Conservation (phyloP, 2,113 vertebrate species). For the Platysteira castanea region DNA sequence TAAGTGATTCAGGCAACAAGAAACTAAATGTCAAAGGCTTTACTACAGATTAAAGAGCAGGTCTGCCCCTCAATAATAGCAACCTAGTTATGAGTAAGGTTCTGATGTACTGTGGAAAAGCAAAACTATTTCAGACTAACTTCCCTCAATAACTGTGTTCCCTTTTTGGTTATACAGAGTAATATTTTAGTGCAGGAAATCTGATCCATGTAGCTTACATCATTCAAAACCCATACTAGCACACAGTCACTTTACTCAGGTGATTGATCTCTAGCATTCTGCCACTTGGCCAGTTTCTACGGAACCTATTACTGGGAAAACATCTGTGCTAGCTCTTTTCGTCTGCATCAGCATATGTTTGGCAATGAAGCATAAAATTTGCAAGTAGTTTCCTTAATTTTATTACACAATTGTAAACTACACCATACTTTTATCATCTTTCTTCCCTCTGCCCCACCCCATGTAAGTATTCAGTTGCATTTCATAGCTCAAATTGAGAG, state of each 20-base stretch:
- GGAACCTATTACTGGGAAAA: not conserved
- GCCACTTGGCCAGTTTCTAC: not conserved
- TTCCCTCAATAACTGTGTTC: not conserved
- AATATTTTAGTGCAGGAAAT: not conserved
- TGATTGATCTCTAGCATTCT: not conserved
- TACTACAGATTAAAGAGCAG: not conserved
- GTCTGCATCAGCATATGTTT: conserved; percentile 6
- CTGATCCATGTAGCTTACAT: not conserved
- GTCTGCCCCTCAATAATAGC: not conserved
- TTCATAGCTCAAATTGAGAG: not conserved
- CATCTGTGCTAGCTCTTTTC: not conserved
- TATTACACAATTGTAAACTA: not conserved
- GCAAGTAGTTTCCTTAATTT: conserved; percentile 44
- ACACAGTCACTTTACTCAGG: not conserved
- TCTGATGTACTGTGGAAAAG: not conserved
- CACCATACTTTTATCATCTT: not conserved
- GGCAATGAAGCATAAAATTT: conserved; percentile 52
- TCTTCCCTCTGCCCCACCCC: not conserved
- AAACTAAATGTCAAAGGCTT: not conserved
- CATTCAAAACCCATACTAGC: not conserved
- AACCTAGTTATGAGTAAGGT: not conserved
- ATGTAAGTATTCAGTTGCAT: not conserved
- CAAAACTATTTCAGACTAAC: not conserved
- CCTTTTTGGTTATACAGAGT: not conserved
- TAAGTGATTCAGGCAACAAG: not conserved